These are phyloP conservation scores for Falco punctatus DNA, from an alignment of 2,113 vertebrate species.

Conservation along the genomic window DNA sequence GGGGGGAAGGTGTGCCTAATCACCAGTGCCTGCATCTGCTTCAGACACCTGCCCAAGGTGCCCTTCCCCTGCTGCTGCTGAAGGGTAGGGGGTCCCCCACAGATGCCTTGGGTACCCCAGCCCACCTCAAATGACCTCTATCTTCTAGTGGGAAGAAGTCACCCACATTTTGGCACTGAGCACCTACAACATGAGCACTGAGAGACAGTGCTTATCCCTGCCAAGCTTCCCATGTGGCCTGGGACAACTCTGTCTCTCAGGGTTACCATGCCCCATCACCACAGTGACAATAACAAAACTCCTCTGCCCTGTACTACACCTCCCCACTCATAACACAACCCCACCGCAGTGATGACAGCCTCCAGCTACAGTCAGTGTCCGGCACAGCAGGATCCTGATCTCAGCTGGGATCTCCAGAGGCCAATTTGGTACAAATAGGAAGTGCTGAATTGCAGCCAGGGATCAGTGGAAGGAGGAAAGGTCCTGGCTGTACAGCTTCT, in stretches of 20 bases:
- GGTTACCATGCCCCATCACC: background rate
- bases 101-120: background rate
- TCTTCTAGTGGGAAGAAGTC: background rate
- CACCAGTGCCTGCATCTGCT: background rate
- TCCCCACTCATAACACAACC: background rate
- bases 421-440: background rate
- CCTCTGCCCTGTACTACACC: background rate
- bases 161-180: background rate
- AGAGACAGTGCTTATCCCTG: background rate
- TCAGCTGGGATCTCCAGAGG: background rate
- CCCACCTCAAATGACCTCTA: background rate
- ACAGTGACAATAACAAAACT: background rate
- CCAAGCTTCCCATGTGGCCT: fast-evolving
- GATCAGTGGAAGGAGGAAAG: background rate
- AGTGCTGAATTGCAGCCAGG: background rate
- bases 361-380: background rate
- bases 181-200: background rate
- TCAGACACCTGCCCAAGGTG: background rate
- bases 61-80: background rate
- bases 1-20: fast-evolving
- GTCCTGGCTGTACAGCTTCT: background rate
- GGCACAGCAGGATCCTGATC: background rate
- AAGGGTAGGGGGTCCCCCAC: fast-evolving
- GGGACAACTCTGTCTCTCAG: background rate
- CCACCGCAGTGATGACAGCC: background rate